phyloP scores from a whole-genome alignment of 2,797 vertebrate species.

The Pempheris klunzingeri region DNA sequence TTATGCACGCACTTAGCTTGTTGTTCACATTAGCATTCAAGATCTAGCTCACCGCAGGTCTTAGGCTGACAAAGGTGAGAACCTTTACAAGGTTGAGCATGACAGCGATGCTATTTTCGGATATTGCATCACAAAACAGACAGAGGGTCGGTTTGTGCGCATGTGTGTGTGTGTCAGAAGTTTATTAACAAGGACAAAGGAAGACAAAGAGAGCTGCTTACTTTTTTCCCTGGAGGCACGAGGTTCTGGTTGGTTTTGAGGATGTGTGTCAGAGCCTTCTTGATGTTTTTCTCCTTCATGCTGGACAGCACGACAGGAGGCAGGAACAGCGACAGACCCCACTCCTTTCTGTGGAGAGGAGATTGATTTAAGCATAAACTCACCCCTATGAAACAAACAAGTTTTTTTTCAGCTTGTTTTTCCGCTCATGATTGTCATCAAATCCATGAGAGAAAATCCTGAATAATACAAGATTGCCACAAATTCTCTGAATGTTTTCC shows the following conservation, averaged over 20 bases:
- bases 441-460: no score
- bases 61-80: conserved; percentile 72
- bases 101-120: conserved; percentile 71
- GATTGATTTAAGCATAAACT: conserved; percentile 36
- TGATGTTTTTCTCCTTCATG: conserved; percentile 99
- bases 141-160: conserved; percentile 13
- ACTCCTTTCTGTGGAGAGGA: conserved; percentile 92
- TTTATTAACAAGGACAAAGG: conserved; percentile 67
- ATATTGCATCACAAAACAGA: conserved; percentile 52
- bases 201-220: conserved; percentile 75
- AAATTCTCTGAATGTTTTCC: no score
- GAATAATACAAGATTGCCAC: no score
- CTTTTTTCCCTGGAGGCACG: conserved; percentile 98
- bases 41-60: conserved; percentile 35
- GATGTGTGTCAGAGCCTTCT: conserved; percentile 98
- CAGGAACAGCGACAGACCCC: conserved; percentile 96
- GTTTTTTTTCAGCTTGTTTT: no score
- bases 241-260: conserved; percentile 99
- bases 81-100: conserved; percentile 60
- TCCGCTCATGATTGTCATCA: no score
- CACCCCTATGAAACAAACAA: neutral
- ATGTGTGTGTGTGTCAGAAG: conserved; percentile 42
- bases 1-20: conserved; percentile 50
- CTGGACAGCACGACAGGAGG: conserved; percentile 96
- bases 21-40: conserved; percentile 69